Percentiles rank a stretch among this genome's conserved stretches.
These are phyloP conservation scores for Pammene fasciana DNA, from an alignment of 2,888 invertebrate genomes.

Conservation along the genomic window DNA sequence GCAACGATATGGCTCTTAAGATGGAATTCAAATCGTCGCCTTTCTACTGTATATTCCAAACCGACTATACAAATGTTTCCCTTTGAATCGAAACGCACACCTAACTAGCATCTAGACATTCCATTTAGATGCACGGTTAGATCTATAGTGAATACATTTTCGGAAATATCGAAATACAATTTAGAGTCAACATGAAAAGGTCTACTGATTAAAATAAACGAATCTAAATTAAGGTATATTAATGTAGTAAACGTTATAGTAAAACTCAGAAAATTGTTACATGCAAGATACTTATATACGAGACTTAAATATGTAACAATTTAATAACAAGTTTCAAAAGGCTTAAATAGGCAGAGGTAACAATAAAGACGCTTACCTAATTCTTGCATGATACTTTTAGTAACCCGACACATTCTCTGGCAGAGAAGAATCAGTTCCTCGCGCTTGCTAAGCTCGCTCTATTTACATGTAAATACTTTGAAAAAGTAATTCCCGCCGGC, in stretches of 20 bases:
- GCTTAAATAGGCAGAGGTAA: background rate
- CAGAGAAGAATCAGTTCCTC: slow-evolving; percentile 20
- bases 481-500: slow-evolving; percentile 82
- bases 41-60: background rate
- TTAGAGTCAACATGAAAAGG: too few relatives aligned
- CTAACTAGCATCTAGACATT: too few relatives aligned
- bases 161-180: too few relatives aligned
- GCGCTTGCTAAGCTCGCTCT: slow-evolving; percentile 69
- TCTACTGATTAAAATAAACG: too few relatives aligned
- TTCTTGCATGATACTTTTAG: background rate
- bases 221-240: too few relatives aligned
- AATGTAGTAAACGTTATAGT: too few relatives aligned
- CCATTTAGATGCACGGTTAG: too few relatives aligned
- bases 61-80: background rate
- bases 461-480: slow-evolving; percentile 84
- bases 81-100: too few relatives aligned
- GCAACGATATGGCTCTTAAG: slow-evolving; percentile 18
- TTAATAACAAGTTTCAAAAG: too few relatives aligned
- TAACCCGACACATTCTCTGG: background rate
- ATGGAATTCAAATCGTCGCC: slow-evolving; percentile 13
- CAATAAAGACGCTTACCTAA: background rate
- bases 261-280: too few relatives aligned
- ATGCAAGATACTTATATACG: too few relatives aligned
- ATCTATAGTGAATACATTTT: too few relatives aligned
- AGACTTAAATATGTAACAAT: background rate